phyloP scores from a whole-genome alignment of 2,888 invertebrate genomes.

The Dynastes tityus region DNA sequence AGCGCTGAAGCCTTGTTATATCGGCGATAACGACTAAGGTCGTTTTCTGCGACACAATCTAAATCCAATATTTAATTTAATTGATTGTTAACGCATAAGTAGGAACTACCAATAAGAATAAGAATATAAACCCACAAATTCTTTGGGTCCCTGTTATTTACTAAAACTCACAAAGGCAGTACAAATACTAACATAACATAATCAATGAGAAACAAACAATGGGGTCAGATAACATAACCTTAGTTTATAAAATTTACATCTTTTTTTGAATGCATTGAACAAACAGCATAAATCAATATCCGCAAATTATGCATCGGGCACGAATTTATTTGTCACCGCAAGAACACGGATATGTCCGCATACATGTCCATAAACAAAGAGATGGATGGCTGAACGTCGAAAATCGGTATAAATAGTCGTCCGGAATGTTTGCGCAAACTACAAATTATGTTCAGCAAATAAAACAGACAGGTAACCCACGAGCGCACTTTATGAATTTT shows the following conservation, averaged over 20 bases:
- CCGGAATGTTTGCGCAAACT: constrained; percentile 25
- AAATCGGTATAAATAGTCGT: constrained; percentile 39
- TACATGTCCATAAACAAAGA: constrained; percentile 17
- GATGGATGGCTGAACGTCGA: constrained; percentile 23
- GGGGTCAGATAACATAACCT: background rate
- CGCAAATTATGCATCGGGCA: background rate
- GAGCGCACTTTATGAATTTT: constrained; percentile 42
- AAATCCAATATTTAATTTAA: no score
- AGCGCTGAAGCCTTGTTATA: no score
- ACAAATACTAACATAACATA: no score
- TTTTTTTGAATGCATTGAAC: background rate
- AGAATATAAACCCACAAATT: no score
- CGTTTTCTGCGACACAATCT: no score
- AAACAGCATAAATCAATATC: background rate
- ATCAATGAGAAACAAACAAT: background rate
- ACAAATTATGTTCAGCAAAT: constrained; percentile 36
- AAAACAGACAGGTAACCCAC: constrained; percentile 40
- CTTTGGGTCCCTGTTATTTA: no score
- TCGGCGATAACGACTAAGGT: no score
- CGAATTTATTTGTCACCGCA: constrained; percentile 23
- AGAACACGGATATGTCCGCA: background rate
- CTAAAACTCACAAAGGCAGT: no score
- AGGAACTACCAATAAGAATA: no score
- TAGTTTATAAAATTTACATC: constrained; percentile 1
- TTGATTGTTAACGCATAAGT: no score